Conservation (phyloP, 37 sponge, comb jelly and placozoan species). For the Corticium candelabrum region DNA sequence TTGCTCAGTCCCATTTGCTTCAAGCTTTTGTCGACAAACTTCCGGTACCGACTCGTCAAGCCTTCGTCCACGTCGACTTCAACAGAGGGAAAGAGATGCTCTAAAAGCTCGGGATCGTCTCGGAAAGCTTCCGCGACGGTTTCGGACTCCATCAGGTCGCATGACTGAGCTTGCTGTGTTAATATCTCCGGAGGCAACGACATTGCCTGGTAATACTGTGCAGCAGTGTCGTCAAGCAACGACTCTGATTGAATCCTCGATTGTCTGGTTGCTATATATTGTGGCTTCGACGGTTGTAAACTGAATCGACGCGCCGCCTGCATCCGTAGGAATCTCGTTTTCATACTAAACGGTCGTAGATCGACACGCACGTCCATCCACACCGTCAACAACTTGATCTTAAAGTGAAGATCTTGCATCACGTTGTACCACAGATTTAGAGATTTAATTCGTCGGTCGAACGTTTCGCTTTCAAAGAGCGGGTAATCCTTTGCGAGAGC, state of each 20-base stretch:
- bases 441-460: background rate
- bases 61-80: background rate
- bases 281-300: background rate
- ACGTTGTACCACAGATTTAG: slow-evolving; percentile 1
- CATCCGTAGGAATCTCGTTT: background rate
- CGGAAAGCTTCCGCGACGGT: background rate
- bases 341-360: background rate
- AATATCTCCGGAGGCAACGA: background rate
- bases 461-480: background rate
- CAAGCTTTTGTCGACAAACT: background rate
- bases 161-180: too few relatives aligned
- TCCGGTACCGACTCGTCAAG: background rate
- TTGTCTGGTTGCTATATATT: background rate
- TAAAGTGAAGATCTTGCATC: background rate
- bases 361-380: background rate
- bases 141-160: too few relatives aligned
- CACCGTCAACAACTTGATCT: background rate
- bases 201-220: background rate
- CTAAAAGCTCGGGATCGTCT: background rate
- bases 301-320: background rate
- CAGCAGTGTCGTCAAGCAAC: background rate
- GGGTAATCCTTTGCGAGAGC: background rate
- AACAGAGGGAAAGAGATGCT: background rate
- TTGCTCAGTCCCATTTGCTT: background rate
- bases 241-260: background rate